Percentiles rank a stretch among this genome's conserved stretches.
Conservation (phyloP, 2,113 vertebrate species). For the Catharus minimus region DNA sequence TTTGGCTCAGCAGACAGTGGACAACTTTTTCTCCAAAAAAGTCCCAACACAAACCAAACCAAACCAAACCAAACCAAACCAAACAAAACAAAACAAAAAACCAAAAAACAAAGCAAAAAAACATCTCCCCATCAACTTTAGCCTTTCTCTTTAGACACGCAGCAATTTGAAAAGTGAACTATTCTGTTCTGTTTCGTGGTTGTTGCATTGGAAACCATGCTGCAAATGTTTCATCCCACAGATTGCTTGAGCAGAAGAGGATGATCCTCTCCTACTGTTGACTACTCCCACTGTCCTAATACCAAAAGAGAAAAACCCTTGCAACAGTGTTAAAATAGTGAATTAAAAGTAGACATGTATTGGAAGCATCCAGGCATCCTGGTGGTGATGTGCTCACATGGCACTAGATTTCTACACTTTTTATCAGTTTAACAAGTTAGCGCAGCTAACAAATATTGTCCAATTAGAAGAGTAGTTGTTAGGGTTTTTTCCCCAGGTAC, state of each 20-base stretch:
- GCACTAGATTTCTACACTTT: not conserved
- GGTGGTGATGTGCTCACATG: too few relatives aligned
- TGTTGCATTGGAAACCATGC: not conserved
- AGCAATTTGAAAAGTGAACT: not conserved
- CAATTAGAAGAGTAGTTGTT: not conserved
- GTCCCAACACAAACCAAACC: not conserved
- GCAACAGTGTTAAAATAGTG: not conserved
- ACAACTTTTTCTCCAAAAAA: not conserved
- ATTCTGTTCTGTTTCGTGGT: not conserved
- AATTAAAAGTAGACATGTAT: not conserved
- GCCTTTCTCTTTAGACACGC: not conserved
- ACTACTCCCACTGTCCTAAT: not conserved
- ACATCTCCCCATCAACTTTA: not conserved
- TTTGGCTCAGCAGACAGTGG: not conserved
- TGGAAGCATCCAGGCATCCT: not conserved
- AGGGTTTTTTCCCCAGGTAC: not conserved
- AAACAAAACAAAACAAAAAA: too few relatives aligned
- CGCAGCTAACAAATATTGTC: not conserved
- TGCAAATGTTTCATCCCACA: not conserved
- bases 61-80: not conserved
- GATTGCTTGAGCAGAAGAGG: not conserved
- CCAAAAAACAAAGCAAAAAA: too few relatives aligned
- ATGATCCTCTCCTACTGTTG: not conserved
- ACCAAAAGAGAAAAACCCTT: not conserved
- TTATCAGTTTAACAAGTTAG: not conserved